A percentile compares a stretch with the other conserved stretches of the same genome.
phyloP scores from a whole-genome alignment of 2,888 invertebrate species.

The Erebia ligea region DNA sequence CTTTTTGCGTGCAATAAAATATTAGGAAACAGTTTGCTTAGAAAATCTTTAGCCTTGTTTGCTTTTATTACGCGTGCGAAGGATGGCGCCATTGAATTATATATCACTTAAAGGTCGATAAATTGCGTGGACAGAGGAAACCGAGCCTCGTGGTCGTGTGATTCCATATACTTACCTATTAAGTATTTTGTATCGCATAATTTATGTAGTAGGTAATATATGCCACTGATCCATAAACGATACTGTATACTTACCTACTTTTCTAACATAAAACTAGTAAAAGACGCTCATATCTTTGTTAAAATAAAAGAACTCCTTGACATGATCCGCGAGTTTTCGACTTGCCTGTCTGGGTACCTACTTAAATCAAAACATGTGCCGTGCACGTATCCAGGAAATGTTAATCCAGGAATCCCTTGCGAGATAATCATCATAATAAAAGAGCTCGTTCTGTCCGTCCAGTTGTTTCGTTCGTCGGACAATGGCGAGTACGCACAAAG shows the following conservation, averaged over 20 bases:
- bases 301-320: background rate
- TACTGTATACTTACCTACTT: background rate
- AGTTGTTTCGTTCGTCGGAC: conserved; percentile 76
- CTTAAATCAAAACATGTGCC: background rate
- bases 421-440: conserved; percentile 64
- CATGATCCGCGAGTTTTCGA: background rate
- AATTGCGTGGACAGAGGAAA: too few relatives aligned
- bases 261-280: background rate
- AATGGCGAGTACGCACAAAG: conserved; percentile 69
- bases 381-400: conserved; percentile 44
- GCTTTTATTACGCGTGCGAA: too few relatives aligned
- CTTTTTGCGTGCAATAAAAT: too few relatives aligned
- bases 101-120: too few relatives aligned
- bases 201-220: too few relatives aligned
- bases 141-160: too few relatives aligned
- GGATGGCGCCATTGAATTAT: too few relatives aligned
- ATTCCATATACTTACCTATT: too few relatives aligned
- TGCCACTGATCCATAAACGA: background rate
- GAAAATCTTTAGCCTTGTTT: too few relatives aligned
- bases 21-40: too few relatives aligned
- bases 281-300: background rate
- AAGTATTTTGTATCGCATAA: background rate
- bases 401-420: conserved; percentile 47
- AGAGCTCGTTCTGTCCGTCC: conserved; percentile 62
- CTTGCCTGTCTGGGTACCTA: background rate